phyloP scores from a whole-genome alignment of 2,113 vertebrate genomes.

The Acrocephalus arundinaceus region DNA sequence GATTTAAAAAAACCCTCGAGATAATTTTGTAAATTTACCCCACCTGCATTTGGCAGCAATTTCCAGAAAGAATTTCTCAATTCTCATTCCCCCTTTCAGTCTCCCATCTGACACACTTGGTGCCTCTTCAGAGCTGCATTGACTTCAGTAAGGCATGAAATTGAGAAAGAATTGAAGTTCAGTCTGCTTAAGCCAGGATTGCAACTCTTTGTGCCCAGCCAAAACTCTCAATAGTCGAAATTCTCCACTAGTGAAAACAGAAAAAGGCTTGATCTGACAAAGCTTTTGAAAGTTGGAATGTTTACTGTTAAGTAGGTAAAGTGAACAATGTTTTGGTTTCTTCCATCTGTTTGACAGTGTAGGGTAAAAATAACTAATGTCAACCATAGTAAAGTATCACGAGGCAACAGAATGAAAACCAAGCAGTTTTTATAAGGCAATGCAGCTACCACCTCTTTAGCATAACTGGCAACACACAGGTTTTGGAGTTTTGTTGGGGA shows the following conservation, averaged over 20 bases:
- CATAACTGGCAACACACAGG: neutral
- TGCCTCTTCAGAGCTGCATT: neutral
- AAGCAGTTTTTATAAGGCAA: neutral
- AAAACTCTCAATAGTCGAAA: neutral
- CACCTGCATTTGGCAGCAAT: neutral
- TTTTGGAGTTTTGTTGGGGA: neutral
- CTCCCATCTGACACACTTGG: neutral
- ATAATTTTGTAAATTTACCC: neutral
- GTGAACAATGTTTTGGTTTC: neutral
- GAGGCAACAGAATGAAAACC: neutral
- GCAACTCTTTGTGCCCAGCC: neutral
- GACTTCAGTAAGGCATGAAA: neutral
- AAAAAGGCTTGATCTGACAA: neutral
- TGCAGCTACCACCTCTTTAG: neutral
- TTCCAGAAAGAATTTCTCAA: neutral
- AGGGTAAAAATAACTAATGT: neutral
- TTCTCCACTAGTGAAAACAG: neutral
- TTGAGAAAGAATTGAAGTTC: neutral
- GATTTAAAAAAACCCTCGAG: neutral
- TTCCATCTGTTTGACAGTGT: neutral
- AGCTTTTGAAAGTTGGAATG: neutral
- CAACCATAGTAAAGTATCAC: neutral
- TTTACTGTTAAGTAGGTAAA: neutral
- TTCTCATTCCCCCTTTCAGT: neutral
- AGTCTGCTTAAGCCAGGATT: neutral